Percentiles rank a stretch among this genome's conserved stretches.
Evolutionary conservation across 2,888 invertebrate genomes (phyloP).

Genomic region (Ormyrus thymus): DNA sequence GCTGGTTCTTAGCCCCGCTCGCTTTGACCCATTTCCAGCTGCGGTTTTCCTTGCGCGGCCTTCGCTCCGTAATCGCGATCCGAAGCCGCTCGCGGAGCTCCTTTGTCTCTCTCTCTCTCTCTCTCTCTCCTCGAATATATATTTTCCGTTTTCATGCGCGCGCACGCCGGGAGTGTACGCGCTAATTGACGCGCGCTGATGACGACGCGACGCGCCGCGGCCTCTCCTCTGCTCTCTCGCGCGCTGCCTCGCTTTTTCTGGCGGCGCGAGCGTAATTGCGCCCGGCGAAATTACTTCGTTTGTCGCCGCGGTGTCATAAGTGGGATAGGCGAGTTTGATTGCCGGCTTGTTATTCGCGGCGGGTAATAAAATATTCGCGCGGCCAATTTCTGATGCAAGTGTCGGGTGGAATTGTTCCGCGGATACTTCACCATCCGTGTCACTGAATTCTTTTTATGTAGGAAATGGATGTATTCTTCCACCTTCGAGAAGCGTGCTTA

Average conservation of each 20-base stretch:
- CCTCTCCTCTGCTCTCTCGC: neutral
- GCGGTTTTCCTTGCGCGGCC: conserved; percentile 38
- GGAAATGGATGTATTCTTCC: no score
- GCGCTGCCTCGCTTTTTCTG: neutral
- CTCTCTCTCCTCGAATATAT: neutral
- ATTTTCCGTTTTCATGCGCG: conserved; percentile 1
- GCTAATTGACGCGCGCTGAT: conserved; percentile 27
- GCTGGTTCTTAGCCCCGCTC: neutral
- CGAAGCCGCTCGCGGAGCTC: neutral
- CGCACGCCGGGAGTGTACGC: neutral
- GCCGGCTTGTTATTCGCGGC: neutral
- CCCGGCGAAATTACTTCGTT: conserved; percentile 29
- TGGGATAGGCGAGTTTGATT: conserved; percentile 13
- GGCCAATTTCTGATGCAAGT: no score
- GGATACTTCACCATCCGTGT: no score
- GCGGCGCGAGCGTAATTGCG: conserved; percentile 11
- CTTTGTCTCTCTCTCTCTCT: conserved; percentile 8
- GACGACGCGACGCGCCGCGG: conserved; percentile 15
- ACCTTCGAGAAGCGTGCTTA: no score
- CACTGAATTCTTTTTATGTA: no score
- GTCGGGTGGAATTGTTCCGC: no score
- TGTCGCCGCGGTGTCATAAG: conserved; percentile 6
- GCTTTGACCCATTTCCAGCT: conserved; percentile 45
- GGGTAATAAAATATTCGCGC: no score
- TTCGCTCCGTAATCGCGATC: conserved; percentile 39